Conservation (phyloP, 23 tunicate species). For the Halocynthia aurantium region DNA sequence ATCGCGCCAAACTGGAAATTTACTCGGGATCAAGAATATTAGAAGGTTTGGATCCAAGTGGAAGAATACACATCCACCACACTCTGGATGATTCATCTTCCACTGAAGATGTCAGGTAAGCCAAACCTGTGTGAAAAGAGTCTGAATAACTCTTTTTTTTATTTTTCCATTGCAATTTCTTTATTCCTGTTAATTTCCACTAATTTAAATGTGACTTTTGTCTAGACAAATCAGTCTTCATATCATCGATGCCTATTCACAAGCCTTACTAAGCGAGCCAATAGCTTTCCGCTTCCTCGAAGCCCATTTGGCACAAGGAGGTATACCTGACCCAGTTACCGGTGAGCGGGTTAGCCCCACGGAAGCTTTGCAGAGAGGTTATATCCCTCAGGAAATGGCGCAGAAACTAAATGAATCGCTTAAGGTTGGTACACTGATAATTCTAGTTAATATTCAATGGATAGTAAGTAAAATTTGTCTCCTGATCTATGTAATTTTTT, state of each 20-base stretch:
- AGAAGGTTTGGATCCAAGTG: slow-evolving; percentile 24
- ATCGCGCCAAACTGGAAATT: slow-evolving; percentile 6
- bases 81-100: not conserved
- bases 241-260: slow-evolving; percentile 14
- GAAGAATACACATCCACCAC: slow-evolving; percentile 14
- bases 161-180: no score
- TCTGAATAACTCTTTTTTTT: not conserved
- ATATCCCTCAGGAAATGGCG: slow-evolving; percentile 18
- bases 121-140: not conserved
- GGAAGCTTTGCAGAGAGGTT: slow-evolving; percentile 11
- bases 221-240: slow-evolving; percentile 18
- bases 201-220: not conserved
- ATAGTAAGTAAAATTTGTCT: not conserved
- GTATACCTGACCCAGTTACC: slow-evolving; percentile 15
- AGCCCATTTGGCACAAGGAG: slow-evolving; percentile 27
- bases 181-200: no score
- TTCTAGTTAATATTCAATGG: not conserved
- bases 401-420: slow-evolving; percentile 6
- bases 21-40: slow-evolving; percentile 11
- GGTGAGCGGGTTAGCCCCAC: slow-evolving; percentile 15
- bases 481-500: not conserved
- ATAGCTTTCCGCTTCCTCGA: slow-evolving; percentile 17
- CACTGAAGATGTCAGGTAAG: slow-evolving; percentile 1
- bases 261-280: slow-evolving; percentile 6
- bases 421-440: not conserved